Evolutionary conservation across 2,113 vertebrate genomes (phyloP).

Genomic region (Gallinago paraguaiae): DNA sequence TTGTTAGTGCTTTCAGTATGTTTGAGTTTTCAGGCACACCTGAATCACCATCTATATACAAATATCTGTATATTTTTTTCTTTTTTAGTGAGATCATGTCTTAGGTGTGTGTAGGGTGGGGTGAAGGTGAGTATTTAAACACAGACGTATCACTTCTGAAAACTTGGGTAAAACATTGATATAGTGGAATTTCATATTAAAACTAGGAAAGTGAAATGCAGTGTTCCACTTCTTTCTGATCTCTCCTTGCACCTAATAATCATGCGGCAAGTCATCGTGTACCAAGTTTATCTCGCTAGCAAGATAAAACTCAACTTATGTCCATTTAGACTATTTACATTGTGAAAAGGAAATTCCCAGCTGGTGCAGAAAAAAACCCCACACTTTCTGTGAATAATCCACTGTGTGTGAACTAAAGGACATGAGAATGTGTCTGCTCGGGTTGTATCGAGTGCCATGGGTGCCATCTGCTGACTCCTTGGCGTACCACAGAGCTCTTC

Average conservation of each 20-base stretch:
- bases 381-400: neutral
- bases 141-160: neutral
- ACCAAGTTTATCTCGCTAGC: neutral
- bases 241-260: neutral
- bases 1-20: neutral
- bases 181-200: neutral
- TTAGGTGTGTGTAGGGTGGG: neutral
- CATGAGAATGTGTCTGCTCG: neutral
- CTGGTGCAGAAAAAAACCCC: neutral
- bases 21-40: neutral
- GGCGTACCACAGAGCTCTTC: neutral
- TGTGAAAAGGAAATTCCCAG: neutral
- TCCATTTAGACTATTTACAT: neutral
- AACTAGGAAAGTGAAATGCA: neutral
- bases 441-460: neutral
- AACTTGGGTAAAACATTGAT: neutral
- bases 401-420: neutral
- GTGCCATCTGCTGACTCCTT: conserved; percentile 58
- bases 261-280: neutral
- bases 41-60: neutral
- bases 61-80: too few species aligned
- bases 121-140: neutral
- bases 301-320: neutral
- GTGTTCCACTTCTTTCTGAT: neutral
- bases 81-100: neutral